phyloP scores from a whole-genome alignment of 1,140 invertebrate species.

The Drosophila kohkoa region DNA sequence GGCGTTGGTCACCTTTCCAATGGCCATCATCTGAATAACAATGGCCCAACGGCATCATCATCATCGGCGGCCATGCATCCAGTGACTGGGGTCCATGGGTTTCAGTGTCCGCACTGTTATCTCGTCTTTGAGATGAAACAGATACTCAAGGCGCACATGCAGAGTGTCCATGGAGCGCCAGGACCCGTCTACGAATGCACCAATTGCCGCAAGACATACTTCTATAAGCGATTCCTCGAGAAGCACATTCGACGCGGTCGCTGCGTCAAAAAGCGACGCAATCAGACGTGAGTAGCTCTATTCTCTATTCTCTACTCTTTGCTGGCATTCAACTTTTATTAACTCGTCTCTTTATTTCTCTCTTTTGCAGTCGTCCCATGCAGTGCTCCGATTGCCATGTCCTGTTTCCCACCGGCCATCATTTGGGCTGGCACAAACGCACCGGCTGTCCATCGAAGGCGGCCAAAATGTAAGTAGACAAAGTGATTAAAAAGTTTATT shows the following conservation, averaged over 20 bases:
- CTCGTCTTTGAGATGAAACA: conserved; percentile 81
- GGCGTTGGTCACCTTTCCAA: conserved; percentile 26
- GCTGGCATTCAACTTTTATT: not conserved
- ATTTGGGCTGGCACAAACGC: conserved; percentile 83
- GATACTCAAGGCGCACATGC: conserved; percentile 83
- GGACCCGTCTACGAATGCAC: conserved; percentile 81
- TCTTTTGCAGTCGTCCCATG: conserved; percentile 74
- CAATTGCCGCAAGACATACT: conserved; percentile 83
- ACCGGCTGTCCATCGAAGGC: conserved; percentile 82
- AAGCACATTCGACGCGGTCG: conserved; percentile 82
- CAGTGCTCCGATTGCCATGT: conserved; percentile 83
- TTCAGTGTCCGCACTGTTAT: conserved; percentile 79
- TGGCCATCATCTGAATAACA: conserved; percentile 10
- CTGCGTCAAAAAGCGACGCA: conserved; percentile 82
- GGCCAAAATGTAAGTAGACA: conserved; percentile 73
- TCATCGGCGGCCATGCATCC: conserved; percentile 12
- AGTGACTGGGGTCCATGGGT: conserved; percentile 45
- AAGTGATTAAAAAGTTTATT: no score
- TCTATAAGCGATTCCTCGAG: conserved; percentile 82
- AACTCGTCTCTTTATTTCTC: not conserved
- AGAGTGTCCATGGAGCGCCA: conserved; percentile 76
- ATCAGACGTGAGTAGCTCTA: conserved; percentile 72
- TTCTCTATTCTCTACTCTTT: no score
- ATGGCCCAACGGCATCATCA: not conserved
- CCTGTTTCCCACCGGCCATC: conserved; percentile 82